Evolutionary conservation across 2,888 invertebrate genomes (phyloP).

Genomic region (Hirudinaria manillensis): DNA sequence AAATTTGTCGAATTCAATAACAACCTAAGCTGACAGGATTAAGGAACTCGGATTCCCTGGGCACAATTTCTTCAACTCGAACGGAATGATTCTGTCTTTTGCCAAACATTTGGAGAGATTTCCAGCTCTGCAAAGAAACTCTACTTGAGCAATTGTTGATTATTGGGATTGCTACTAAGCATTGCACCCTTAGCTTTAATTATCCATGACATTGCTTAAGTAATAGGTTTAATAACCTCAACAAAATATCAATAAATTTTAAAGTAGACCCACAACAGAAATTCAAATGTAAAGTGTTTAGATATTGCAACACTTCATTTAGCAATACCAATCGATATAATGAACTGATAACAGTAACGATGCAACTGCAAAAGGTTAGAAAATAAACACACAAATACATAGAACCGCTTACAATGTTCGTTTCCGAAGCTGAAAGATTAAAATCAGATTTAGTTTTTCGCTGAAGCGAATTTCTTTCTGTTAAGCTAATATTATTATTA

Average conservation of each 20-base stretch:
- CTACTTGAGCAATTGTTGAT: background rate
- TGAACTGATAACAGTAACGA: background rate
- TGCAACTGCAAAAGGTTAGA: background rate
- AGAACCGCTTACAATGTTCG: conserved; percentile 16
- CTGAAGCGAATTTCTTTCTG: background rate
- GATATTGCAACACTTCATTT: background rate
- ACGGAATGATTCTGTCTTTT: conserved; percentile 19
- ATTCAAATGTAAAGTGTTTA: background rate
- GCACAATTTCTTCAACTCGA: conserved; percentile 26
- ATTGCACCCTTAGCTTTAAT: background rate
- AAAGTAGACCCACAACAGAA: background rate
- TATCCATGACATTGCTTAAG: background rate
- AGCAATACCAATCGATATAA: background rate
- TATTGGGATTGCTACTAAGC: background rate
- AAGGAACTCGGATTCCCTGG: conserved; percentile 17
- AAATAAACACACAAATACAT: background rate
- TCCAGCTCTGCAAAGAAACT: background rate
- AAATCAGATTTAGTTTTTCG: conserved; percentile 21
- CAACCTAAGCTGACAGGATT: background rate
- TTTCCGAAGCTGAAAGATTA: conserved; percentile 14
- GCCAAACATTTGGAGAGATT: conserved; percentile 16
- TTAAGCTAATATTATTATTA: too few relatives aligned
- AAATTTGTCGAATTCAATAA: background rate
- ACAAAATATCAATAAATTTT: background rate
- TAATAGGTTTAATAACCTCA: background rate